phyloP scores from a whole-genome alignment of 2,797 vertebrate genomes.

The Serranus cabrilla region DNA sequence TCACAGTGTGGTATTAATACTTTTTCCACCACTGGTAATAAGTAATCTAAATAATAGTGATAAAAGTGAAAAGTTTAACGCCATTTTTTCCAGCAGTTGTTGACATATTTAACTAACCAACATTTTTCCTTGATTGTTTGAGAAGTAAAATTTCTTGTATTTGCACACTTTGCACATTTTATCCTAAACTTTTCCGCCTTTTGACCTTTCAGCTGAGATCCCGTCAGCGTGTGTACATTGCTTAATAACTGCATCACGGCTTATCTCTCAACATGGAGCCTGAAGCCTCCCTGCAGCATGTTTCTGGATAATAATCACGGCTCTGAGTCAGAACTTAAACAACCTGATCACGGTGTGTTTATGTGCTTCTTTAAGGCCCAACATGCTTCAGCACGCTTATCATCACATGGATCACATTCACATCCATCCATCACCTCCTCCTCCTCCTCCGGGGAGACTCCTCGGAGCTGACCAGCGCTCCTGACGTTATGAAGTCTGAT shows the following conservation, averaged over 20 bases:
- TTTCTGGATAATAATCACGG: not conserved
- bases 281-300: not conserved
- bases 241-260: not conserved
- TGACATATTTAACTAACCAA: too few relatives aligned
- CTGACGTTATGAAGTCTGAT: constrained; percentile 50
- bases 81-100: too few relatives aligned
- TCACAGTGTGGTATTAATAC: too few relatives aligned
- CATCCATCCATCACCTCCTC: constrained; percentile 39
- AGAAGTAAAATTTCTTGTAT: not conserved
- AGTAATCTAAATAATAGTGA: too few relatives aligned
- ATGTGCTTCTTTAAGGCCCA: constrained; percentile 3
- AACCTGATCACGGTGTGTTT: constrained; percentile 17
- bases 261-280: not conserved
- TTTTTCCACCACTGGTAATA: too few relatives aligned
- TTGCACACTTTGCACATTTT: not conserved
- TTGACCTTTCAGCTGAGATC: constrained; percentile 5
- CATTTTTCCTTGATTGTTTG: not conserved
- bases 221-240: not conserved
- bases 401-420: constrained; percentile 64
- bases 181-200: not conserved
- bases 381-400: constrained; percentile 44
- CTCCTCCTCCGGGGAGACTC: constrained; percentile 41
- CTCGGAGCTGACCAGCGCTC: constrained; percentile 18
- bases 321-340: not conserved
- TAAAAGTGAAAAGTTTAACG: too few relatives aligned